phyloP scores from a whole-genome alignment of 2,888 invertebrate genomes.

The Acheta domesticus region DNA sequence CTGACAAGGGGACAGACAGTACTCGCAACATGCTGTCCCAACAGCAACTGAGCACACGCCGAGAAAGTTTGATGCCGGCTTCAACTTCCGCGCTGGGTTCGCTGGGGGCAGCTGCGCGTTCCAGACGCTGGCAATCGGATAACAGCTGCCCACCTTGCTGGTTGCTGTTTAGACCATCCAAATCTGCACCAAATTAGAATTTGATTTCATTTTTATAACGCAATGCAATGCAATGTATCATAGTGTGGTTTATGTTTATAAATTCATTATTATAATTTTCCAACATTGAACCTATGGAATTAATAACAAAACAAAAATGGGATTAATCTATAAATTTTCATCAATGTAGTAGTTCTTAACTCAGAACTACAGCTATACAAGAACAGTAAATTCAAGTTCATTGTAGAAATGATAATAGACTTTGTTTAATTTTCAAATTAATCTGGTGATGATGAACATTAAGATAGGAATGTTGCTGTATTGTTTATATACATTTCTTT shows the following conservation, averaged over 20 bases:
- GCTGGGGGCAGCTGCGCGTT: slow-evolving; percentile 68
- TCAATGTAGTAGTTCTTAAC: too few relatives aligned
- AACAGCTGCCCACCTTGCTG: slow-evolving; percentile 67
- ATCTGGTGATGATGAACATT: too few relatives aligned
- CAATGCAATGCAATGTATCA: not conserved
- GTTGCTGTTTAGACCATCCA: slow-evolving; percentile 77
- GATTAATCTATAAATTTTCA: too few relatives aligned
- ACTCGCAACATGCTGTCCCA: slow-evolving; percentile 91
- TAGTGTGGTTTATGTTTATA: not conserved
- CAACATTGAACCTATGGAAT: too few relatives aligned
- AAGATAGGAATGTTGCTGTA: too few relatives aligned
- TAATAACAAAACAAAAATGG: too few relatives aligned
- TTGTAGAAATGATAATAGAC: too few relatives aligned
- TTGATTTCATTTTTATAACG: not conserved
- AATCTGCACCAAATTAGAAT: slow-evolving; percentile 53
- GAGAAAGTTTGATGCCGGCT: slow-evolving; percentile 63
- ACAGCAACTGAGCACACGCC: slow-evolving; percentile 77
- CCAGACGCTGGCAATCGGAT: slow-evolving; percentile 81
- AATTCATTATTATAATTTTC: not conserved
- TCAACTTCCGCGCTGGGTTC: slow-evolving; percentile 68
- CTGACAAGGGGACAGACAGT: slow-evolving; percentile 72
- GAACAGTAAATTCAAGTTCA: too few relatives aligned
- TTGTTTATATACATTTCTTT: too few relatives aligned
- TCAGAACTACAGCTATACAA: too few relatives aligned
- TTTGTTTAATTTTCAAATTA: too few relatives aligned